Base-by-base conservation (phyloP, 2,888 invertebrate genomes). In the Caenorhabditis sp. region DNA sequence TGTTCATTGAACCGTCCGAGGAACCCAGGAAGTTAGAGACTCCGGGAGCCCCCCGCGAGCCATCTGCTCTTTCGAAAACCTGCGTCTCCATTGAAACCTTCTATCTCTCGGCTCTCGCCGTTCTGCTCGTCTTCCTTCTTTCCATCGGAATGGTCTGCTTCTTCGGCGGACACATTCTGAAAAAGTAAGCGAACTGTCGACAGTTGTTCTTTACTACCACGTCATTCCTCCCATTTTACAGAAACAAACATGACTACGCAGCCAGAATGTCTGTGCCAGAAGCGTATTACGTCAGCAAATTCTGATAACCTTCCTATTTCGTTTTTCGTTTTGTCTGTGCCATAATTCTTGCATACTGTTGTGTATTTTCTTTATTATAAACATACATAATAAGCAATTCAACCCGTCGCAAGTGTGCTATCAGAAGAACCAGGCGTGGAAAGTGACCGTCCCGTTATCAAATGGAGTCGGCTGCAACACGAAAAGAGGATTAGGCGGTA, bases 301-400 rank as follows among this genome's bases (percentile, higher is more conserved):
- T 45, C 20, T 68, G 20, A 43, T 22, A 27, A 26, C n/a, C 24
- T 50, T 20, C 2, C n/a, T 15, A 15, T 37, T 37, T 30, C 26
- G n/a, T 39, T 30, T 48, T 37, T 26, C 6, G 17, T 17, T 35
- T 32, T 9, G 7, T 39, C 24, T 15, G 72, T 72, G 72, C 72
- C 72, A 72, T 65, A 39, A 68, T 70, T 75, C 62, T 75, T 75
- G 75, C 68, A 68, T 55, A 55, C 46, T 20, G n/a, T n/a, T 20
- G 11, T n/a, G 9, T 46, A 46, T 37, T 52, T 27, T 41, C 17
- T 35, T 45, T 35, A 32, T 8, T 27, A 13, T 7, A 1, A 32
- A 13, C 5, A 52, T 61, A 20, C 24, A 24, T 13, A 35, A 39
- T 37, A 41, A 56, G 27, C 39, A 27, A 41, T 20, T 30, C n/a